These are phyloP conservation scores for Gorilla gorilla DNA, from an alignment of 2,113 vertebrate genomes.

Conservation along the genomic window DNA sequence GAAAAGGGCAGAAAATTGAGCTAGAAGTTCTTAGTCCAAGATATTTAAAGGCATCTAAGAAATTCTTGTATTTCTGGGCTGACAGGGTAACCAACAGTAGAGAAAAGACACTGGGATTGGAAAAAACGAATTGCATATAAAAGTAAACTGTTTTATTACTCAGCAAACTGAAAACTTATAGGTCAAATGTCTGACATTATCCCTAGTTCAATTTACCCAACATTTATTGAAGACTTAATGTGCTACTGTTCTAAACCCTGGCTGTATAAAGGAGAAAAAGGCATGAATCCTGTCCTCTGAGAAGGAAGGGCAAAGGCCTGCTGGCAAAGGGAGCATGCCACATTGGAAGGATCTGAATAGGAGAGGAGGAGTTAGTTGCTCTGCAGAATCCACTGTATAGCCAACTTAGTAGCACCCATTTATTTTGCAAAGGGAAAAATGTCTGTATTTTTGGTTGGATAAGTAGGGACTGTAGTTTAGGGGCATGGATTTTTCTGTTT, in stretches of 20 bases:
- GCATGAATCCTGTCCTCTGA: background rate
- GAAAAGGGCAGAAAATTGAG: background rate
- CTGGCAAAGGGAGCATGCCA: background rate
- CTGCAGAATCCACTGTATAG: background rate
- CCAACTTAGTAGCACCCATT: background rate
- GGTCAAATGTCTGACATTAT: background rate
- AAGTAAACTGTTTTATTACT: background rate
- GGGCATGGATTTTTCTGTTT: background rate
- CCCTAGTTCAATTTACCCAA: background rate
- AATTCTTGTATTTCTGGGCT: conserved; percentile 10
- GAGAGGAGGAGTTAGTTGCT: background rate
- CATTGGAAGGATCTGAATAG: background rate
- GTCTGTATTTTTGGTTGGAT: background rate
- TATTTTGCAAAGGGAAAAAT: conserved; percentile 14
- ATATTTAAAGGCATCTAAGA: background rate
- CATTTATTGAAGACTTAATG: background rate
- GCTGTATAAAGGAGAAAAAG: background rate
- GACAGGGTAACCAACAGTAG: background rate
- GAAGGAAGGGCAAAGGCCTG: background rate
- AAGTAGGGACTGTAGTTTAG: background rate
- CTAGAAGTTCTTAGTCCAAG: background rate
- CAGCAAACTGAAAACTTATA: background rate
- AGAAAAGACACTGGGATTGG: background rate
- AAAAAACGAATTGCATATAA: background rate
- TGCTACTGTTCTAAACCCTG: background rate